These are phyloP conservation scores for Maniola hyperantus DNA, from an alignment of 2,888 invertebrate species.

Conservation along the genomic window DNA sequence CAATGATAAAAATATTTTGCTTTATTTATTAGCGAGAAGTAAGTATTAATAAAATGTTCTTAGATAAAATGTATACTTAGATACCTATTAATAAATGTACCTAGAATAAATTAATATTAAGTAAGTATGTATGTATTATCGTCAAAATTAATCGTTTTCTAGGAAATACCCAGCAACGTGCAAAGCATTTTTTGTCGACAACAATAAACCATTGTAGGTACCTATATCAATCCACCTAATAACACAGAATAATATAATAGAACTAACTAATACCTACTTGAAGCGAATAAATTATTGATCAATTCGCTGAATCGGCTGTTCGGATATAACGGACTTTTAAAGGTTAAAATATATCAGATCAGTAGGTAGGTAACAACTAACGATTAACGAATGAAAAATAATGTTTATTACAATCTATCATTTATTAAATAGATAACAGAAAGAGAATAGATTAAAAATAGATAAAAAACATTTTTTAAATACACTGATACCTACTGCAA, in stretches of 20 bases:
- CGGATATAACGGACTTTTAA: slow-evolving; percentile 18
- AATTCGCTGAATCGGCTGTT: slow-evolving; percentile 19
- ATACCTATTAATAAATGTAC: too few species aligned
- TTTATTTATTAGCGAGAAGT: too few species aligned
- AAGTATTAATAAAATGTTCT: too few species aligned
- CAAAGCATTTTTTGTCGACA: slow-evolving; percentile 19
- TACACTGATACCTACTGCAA: too few species aligned
- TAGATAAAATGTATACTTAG: neutral
- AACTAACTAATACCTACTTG: neutral
- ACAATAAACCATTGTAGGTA: slow-evolving; percentile 6
- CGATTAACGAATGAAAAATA: too few species aligned
- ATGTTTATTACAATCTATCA: neutral
- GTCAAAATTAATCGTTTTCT: slow-evolving; percentile 19
- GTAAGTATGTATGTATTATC: too few species aligned
- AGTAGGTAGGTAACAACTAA: neutral
- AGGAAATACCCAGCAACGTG: slow-evolving; percentile 12
- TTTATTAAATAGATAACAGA: neutral
- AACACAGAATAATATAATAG: too few species aligned
- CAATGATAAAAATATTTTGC: neutral
- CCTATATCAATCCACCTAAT: neutral
- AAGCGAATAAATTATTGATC: slow-evolving; percentile 19
- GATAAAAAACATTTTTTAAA: too few species aligned
- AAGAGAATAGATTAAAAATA: too few species aligned
- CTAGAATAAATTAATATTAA: too few species aligned
- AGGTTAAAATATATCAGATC: slow-evolving; percentile 21